Conservation (phyloP, 2,113 vertebrate species). For the Potamarius usumacintae region DNA sequence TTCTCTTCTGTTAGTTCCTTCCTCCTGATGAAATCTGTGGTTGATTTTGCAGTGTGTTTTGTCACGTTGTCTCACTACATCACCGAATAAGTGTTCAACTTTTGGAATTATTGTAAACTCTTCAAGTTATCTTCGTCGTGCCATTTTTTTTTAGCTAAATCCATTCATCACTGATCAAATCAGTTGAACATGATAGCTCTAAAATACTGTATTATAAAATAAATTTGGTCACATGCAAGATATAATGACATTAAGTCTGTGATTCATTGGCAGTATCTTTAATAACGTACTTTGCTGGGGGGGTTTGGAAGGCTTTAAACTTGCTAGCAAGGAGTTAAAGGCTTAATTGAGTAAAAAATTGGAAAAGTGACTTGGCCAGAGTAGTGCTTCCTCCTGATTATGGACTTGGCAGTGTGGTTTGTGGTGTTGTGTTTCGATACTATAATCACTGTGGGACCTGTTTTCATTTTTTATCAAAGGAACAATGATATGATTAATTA, state of each 20-base stretch:
- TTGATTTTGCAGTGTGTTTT: background rate
- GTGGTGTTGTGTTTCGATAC: background rate
- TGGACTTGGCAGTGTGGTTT: conserved; percentile 1
- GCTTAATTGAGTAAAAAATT: background rate
- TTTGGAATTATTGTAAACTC: background rate
- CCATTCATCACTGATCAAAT: background rate
- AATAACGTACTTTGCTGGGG: background rate
- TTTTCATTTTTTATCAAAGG: too few species aligned
- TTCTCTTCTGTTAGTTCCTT: background rate
- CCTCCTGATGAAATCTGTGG: background rate
- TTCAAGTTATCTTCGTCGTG: background rate
- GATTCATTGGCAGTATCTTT: background rate
- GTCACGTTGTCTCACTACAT: background rate
- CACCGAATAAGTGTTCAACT: background rate
- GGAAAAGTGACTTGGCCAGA: conserved; percentile 10
- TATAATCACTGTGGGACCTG: too few species aligned
- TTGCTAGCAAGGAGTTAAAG: background rate
- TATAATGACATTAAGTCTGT: background rate
- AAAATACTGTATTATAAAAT: background rate
- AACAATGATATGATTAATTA: too few species aligned
- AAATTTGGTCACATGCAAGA: background rate
- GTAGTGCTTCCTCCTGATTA: background rate
- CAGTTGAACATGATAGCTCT: background rate
- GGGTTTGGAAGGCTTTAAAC: background rate
- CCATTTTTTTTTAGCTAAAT: background rate